Conservation (phyloP, 2,797 vertebrate genomes). For the Sphenopsis melanotis region DNA sequence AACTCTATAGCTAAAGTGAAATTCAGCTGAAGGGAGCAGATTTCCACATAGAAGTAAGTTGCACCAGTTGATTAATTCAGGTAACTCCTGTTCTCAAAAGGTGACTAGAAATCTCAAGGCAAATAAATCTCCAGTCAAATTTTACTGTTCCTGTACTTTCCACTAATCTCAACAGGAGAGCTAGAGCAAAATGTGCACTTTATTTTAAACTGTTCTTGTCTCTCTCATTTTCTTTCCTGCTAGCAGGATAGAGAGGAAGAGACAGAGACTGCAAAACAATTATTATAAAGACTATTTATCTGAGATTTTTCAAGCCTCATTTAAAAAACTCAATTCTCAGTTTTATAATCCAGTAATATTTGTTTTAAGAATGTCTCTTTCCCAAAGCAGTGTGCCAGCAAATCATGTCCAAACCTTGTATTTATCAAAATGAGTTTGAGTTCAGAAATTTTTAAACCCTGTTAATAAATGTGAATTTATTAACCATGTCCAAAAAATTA, state of each 20-base stretch:
- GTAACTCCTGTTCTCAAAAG: not conserved
- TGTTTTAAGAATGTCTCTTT: not conserved
- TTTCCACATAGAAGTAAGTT: not conserved
- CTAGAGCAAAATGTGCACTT: not conserved
- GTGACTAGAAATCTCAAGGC: not conserved
- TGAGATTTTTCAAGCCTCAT: not conserved
- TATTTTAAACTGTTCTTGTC: not conserved
- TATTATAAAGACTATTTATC: not conserved
- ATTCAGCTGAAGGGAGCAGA: not conserved
- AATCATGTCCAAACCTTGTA: not conserved
- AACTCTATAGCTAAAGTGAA: not conserved
- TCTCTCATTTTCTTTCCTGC: not conserved
- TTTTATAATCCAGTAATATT: not conserved
- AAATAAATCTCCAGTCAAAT: not conserved
- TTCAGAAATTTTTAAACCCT: not conserved
- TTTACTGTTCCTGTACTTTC: not conserved
- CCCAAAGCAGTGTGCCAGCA: not conserved
- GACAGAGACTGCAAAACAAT: not conserved
- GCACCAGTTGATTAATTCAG: not conserved
- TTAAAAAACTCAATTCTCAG: not conserved
- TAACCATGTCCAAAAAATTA: not conserved
- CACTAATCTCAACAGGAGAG: not conserved
- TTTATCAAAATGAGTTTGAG: slow-evolving; percentile 2
- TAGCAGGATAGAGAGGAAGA: not conserved
- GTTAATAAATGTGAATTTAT: not conserved